These are phyloP conservation scores for Pelobates cultripes DNA, from an alignment of 2,797 vertebrate genomes.

Conservation along the genomic window DNA sequence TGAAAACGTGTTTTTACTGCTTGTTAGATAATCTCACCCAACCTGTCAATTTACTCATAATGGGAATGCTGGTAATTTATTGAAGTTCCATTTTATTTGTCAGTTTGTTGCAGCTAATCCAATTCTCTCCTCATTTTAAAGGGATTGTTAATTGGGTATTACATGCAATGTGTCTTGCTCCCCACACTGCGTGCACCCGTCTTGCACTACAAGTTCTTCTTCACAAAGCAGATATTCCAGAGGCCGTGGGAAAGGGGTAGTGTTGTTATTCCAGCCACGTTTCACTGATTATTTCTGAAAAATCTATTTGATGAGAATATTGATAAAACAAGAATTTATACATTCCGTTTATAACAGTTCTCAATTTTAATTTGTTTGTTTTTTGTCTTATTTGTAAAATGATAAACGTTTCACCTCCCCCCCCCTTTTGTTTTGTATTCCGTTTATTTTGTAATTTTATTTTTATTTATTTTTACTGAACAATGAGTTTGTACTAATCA, in stretches of 20 bases:
- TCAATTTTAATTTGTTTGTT: too few species aligned
- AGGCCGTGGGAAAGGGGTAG: not conserved
- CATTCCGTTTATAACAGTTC: too few species aligned
- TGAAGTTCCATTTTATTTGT: slow-evolving; percentile 3
- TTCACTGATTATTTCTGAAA: not conserved
- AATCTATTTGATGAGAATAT: not conserved
- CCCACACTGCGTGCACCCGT: too few species aligned
- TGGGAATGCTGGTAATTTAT: not conserved
- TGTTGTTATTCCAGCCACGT: not conserved
- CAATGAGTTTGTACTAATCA: too few species aligned
- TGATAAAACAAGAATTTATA: not conserved
- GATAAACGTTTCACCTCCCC: too few species aligned
- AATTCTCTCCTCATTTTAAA: not conserved
- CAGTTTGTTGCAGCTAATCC: not conserved
- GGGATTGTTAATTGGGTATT: not conserved
- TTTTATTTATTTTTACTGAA: too few species aligned
- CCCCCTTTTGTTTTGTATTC: too few species aligned
- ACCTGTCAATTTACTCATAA: not conserved
- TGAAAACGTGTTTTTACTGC: slow-evolving; percentile 12
- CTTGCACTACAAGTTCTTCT: too few species aligned
- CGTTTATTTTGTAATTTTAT: too few species aligned
- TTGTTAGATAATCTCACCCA: slow-evolving; percentile 25
- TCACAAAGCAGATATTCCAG: too few species aligned
- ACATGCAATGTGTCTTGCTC: not conserved
- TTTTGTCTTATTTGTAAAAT: too few species aligned